Percentiles rank a stretch among this genome's conserved stretches.
Evolutionary conservation across 2,888 invertebrate genomes (phyloP).

Genomic region (Pammene aurita): DNA sequence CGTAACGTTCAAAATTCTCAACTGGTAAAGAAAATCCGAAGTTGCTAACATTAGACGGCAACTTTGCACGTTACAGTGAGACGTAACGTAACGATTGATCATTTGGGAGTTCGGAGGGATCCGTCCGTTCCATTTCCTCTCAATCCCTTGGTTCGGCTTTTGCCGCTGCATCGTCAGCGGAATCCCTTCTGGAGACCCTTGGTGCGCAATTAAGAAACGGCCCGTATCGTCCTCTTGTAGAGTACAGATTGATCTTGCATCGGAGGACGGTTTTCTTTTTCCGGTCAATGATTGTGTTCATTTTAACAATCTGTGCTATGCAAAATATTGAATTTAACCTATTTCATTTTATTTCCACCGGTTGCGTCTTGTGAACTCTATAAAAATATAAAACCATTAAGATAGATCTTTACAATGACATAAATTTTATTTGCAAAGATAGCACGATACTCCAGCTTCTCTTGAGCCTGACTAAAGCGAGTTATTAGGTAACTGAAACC

Average conservation of each 20-base stretch:
- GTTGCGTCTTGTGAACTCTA: too few relatives aligned
- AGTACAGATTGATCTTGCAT: conserved; percentile 31
- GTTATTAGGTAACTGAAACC: conserved; percentile 45
- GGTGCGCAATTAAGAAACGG: conserved; percentile 52
- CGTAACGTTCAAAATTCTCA: conserved; percentile 22
- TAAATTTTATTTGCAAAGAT: conserved; percentile 20
- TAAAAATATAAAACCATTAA: background rate
- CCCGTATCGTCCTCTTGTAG: conserved; percentile 47
- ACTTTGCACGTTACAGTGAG: conserved; percentile 53
- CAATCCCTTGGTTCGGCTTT: conserved; percentile 48
- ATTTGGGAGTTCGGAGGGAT: conserved; percentile 45
- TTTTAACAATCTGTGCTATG: background rate
- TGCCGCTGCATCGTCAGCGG: conserved; percentile 50
- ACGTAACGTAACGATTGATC: conserved; percentile 52
- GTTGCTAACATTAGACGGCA: conserved; percentile 50
- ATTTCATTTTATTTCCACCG: too few relatives aligned
- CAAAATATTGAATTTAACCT: too few relatives aligned
- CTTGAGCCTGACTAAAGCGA: conserved; percentile 45
- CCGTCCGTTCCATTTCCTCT: conserved; percentile 35
- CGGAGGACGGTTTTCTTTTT: conserved; percentile 10
- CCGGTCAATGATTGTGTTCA: conserved; percentile 20
- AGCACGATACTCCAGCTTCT: conserved; percentile 33
- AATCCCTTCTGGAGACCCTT: conserved; percentile 52
- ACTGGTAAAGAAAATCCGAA: conserved; percentile 24
- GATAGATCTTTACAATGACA: background rate